Percentiles rank a stretch among this genome's conserved stretches.
phyloP scores from a whole-genome alignment of 2,113 vertebrate species.

The Sterrhoptilus dennistouni region DNA sequence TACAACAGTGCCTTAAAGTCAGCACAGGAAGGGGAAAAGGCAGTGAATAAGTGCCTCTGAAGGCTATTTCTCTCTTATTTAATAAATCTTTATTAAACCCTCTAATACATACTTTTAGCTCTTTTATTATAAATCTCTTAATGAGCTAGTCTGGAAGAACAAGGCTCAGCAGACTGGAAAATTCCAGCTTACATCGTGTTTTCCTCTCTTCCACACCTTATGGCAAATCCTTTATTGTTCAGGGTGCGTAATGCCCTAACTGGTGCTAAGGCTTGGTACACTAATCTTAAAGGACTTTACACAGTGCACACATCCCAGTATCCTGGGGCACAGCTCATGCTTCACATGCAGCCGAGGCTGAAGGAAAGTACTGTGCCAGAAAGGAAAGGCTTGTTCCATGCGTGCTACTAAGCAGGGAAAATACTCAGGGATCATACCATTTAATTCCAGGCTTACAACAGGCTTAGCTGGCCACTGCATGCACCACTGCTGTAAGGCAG shows the following conservation, averaged over 20 bases:
- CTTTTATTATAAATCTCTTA: neutral
- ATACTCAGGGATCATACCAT: neutral
- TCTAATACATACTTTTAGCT: neutral
- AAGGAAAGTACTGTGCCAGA: neutral
- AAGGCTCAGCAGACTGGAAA: constrained; percentile 28
- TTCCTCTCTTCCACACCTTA: neutral
- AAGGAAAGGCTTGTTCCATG: neutral
- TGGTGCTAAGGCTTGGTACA: neutral
- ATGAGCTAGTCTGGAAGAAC: neutral
- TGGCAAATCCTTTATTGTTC: neutral
- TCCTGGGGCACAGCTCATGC: neutral
- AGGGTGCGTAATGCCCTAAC: neutral
- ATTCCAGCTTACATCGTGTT: neutral
- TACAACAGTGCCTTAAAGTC: neutral
- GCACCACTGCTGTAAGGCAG: neutral
- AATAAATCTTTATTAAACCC: neutral
- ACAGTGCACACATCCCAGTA: neutral
- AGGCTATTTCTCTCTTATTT: neutral
- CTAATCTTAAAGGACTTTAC: neutral
- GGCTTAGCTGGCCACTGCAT: neutral
- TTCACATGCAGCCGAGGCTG: neutral
- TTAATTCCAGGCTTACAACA: neutral
- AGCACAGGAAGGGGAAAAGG: neutral
- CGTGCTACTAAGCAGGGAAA: fast-evolving
- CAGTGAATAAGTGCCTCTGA: neutral